These are phyloP conservation scores for Scytalopus superciliaris DNA, from an alignment of 2,113 vertebrate species.

Conservation along the genomic window DNA sequence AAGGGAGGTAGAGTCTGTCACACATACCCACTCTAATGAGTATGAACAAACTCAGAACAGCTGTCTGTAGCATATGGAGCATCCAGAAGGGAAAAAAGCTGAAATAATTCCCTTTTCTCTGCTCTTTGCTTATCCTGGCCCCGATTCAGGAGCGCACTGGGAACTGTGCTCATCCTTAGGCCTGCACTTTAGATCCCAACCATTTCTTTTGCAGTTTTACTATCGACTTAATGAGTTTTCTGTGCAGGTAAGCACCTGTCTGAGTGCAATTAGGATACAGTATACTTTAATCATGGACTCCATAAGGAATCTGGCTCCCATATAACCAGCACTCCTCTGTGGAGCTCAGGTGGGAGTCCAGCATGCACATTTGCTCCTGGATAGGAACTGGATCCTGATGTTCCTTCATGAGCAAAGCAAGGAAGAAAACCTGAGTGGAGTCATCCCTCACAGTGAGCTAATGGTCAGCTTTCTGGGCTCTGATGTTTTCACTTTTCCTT, in stretches of 20 bases:
- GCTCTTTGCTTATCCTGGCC: conserved; percentile 53
- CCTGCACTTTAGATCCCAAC: not conserved
- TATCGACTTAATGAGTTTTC: not conserved
- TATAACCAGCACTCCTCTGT: not conserved
- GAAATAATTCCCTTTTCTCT: conserved; percentile 64
- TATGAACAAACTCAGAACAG: conserved; percentile 46
- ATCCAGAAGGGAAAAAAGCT: conserved; percentile 61
- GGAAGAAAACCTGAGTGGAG: not conserved
- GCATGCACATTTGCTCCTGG: not conserved
- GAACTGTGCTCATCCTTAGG: not conserved
- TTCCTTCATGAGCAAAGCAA: not conserved
- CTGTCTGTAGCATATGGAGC: conserved; percentile 58
- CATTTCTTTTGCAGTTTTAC: not conserved
- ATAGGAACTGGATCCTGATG: not conserved
- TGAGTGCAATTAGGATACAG: not conserved
- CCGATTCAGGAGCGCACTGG: not conserved
- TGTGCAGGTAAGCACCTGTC: not conserved
- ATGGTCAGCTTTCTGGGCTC: not conserved
- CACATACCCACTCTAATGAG: conserved; percentile 16
- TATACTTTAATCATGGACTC: not conserved
- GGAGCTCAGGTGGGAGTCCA: not conserved
- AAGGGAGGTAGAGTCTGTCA: conserved; percentile 49
- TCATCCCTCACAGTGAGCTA: not conserved
- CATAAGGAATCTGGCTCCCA: not conserved
- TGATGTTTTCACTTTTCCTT: not conserved